Evolutionary conservation across 2,888 invertebrate genomes (phyloP), one percentile per base, ranked within the genome.

Genomic region (Gymnosoma rotundatum): DNA sequence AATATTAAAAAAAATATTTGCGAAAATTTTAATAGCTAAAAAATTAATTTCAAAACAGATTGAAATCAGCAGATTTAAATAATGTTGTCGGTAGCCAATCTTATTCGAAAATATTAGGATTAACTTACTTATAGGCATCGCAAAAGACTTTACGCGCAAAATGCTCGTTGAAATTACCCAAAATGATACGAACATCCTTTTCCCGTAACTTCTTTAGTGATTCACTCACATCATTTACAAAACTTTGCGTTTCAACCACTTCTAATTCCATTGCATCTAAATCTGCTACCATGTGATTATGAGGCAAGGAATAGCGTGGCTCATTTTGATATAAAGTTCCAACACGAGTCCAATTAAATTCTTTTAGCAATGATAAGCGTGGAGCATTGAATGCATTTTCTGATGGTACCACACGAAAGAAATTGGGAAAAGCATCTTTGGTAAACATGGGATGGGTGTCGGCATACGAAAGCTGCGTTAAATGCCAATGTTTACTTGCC

Each of bases 371-470:
- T 7, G 97, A 95, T 74, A 99, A 94, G 38, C 98, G 94, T 0
- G 99, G 98, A 21, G 96, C 95, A 93, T 99, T 99, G 93, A 98
- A 98, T 67, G 98, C 98, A 90, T 97, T 98, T 92, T 99, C 98
- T 73, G 98, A 98, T 0, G 99, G 99, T 21, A 98, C 98, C 85
- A 98, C 97, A 67, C 99, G 95, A 93, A 98, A 99, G 94, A 99
- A 98, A 92, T 98, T 98, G 10, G 98, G 98, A 92, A 98, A 99
- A 87, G 97, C 97, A 89, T 97, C 96, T 90, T 95, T 96, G 8
- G 97, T 97, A 93, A 98, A 98, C 96, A 98, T 98, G 0, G 99
- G 99, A 93, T 99, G 98, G 6, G 98, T 99, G 92, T 99, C 99
- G 7, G 98, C 98, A 92, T 98, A 99, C 16, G 98, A 98, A 10